Evolutionary conservation across 2,113 vertebrate species (phyloP), one percentile per base, ranked within the genome.

Genomic region (Melozone crissalis): DNA sequence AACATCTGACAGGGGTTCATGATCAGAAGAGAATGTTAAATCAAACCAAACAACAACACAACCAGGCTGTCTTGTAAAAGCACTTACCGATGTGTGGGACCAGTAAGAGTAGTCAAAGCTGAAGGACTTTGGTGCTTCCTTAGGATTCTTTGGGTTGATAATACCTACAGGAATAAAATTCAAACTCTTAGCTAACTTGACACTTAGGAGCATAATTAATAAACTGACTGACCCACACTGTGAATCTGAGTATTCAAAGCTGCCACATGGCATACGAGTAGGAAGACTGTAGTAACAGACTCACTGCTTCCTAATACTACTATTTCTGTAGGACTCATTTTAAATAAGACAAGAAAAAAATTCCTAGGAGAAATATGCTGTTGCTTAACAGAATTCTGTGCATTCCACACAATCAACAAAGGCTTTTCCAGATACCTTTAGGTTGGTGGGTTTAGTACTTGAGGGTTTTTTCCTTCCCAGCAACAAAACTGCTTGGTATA

Each of bases 101-200:
- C 99, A 99, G 21, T 99, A 99, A 20, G 99, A 99, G 90, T 99
- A 98, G 97, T 99, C 99, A 93, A 99, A 99, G 98, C 99, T 99
- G 98, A 99, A 99, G 75, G 98, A 99, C 98, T 99, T 99, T 92
- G 99, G 98, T 94, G 99, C 98, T 98, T 99, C 99, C 97, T 99
- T 99, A 91, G 99, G 99, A 92, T 99, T 99, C 98, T 99, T 99
- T 97, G 99, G 99, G 95, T 99, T 99, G 89, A 98, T 69, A 98
- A 99, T 99, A 98, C 98, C 99, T 99, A 97, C 33, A 97, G 68
- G 44, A 96, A 95, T 74, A 96, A 93, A 94, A 87, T 23, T 23
- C n/a, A 90, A 62, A 82, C 39, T 54, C 52, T 95, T 59, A 96
- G 55, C 20, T 59, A 85, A n/a, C 30, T 55, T 73, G 51, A 28